Conservation (phyloP, 2,888 invertebrate genomes). For the Candidula unifasciata region DNA sequence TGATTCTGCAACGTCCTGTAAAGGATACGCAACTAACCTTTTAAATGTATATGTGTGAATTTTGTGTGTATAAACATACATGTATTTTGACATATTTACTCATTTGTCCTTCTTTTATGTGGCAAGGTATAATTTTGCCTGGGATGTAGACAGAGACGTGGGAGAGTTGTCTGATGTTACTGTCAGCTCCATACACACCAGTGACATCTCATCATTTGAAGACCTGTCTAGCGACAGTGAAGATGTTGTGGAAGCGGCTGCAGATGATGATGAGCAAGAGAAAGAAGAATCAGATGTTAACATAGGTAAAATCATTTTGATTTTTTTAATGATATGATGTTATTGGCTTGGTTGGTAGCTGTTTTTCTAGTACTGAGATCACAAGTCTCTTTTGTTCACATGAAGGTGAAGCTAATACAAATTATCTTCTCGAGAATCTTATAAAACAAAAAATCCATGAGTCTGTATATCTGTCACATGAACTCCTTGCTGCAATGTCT, state of each 20-base stretch:
- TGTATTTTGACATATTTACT: background rate
- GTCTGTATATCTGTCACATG: too few relatives aligned
- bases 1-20: too few relatives aligned
- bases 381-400: too few relatives aligned
- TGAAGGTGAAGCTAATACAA: too few relatives aligned
- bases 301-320: background rate
- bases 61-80: background rate
- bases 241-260: background rate
- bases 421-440: too few relatives aligned
- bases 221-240: constrained; percentile 28
- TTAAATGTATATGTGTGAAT: background rate
- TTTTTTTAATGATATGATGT: background rate
- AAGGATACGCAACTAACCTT: too few relatives aligned
- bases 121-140: constrained; percentile 66
- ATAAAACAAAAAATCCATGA: too few relatives aligned
- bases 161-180: constrained; percentile 72
- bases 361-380: too few relatives aligned
- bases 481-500: too few relatives aligned
- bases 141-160: constrained; percentile 62
- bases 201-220: constrained; percentile 77
- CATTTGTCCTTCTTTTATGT: background rate
- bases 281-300: constrained; percentile 29
- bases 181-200: constrained; percentile 78
- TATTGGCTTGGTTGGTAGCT: too few relatives aligned
- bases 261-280: constrained; percentile 6